These are phyloP conservation scores for Amblyornis subalaris DNA, from an alignment of 2,113 vertebrate genomes.

Conservation along the genomic window DNA sequence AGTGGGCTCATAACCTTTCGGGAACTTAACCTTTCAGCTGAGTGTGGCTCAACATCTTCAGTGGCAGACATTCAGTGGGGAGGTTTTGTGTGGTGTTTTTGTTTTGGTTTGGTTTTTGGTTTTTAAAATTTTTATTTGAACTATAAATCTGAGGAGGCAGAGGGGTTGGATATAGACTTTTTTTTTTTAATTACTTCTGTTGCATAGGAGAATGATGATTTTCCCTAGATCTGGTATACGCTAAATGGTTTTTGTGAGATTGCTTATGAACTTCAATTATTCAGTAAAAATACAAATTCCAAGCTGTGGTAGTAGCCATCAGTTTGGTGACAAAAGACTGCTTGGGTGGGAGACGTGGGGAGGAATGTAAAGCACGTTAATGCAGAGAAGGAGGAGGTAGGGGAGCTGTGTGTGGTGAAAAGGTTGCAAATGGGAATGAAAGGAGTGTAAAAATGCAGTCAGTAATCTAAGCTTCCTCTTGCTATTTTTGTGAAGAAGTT, in stretches of 20 bases:
- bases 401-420: neutral
- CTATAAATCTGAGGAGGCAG: neutral
- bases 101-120: rapidly evolving
- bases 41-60: neutral
- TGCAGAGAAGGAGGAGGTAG: slow-evolving; percentile 21
- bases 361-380: slow-evolving; percentile 50
- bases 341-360: neutral
- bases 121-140: neutral
- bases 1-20: neutral
- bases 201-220: neutral
- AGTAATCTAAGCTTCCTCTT: slow-evolving; percentile 16
- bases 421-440: neutral
- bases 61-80: neutral
- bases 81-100: neutral
- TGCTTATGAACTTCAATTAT: slow-evolving; percentile 51
- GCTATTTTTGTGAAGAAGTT: neutral
- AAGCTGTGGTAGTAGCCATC: slow-evolving; percentile 23
- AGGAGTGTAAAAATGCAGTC: slow-evolving; percentile 14
- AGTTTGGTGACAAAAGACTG: slow-evolving; percentile 34
- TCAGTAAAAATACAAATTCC: slow-evolving; percentile 47
- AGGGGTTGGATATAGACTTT: neutral
- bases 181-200: neutral
- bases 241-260: slow-evolving; percentile 27
- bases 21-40: neutral
- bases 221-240: neutral